phyloP scores from a whole-genome alignment of 2,888 invertebrate genomes.

The Trichogramma evanescens region DNA sequence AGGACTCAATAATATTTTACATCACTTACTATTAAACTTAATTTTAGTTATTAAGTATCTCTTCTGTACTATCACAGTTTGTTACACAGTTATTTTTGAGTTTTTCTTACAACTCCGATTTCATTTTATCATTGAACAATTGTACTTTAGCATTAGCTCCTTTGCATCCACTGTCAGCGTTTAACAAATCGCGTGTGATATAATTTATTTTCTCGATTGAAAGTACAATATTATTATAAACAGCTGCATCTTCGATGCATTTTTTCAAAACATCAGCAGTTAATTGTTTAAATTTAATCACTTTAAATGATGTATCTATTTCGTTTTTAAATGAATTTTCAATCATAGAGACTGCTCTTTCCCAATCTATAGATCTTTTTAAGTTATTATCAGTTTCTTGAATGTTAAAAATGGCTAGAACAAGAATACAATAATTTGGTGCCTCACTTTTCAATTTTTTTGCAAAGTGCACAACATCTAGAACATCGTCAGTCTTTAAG shows the following conservation, averaged over 20 bases:
- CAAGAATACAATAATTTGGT: constrained; percentile 27
- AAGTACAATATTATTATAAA: constrained; percentile 26
- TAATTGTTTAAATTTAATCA: constrained; percentile 30
- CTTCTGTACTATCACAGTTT: no score
- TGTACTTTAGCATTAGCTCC: constrained; percentile 39
- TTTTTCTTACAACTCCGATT: constrained; percentile 7
- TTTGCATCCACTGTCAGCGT: constrained; percentile 37
- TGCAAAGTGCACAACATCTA: constrained; percentile 25
- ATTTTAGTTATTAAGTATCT: no score
- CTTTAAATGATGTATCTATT: constrained; percentile 18
- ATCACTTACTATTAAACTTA: no score
- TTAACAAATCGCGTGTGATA: constrained; percentile 28
- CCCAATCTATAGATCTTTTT: constrained; percentile 24
- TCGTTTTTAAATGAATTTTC: constrained; percentile 17
- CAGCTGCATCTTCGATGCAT: constrained; percentile 34
- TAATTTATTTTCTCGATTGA: constrained; percentile 25
- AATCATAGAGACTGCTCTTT: constrained; percentile 24
- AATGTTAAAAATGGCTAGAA: constrained; percentile 35
- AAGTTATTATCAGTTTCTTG: constrained; percentile 27
- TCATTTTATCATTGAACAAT: constrained; percentile 16
- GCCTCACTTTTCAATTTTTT: constrained; percentile 20
- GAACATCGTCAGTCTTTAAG: constrained; percentile 29
- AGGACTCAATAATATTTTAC: no score
- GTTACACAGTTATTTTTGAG: no score
- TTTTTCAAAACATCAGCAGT: constrained; percentile 28